phyloP scores from a whole-genome alignment of 2,113 vertebrate genomes.

The Synchiropus splendidus region DNA sequence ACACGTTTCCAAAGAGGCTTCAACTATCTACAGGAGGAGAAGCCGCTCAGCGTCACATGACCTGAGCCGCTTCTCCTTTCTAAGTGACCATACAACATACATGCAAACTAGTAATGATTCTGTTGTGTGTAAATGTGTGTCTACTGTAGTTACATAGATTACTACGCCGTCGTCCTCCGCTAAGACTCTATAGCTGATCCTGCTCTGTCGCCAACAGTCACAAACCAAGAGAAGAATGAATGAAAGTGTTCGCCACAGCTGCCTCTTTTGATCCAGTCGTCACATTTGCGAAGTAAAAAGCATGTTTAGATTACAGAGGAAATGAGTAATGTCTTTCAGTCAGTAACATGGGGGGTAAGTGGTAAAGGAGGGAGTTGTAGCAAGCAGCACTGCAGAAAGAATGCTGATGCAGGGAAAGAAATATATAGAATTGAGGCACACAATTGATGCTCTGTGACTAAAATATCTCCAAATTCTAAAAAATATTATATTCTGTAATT shows the following conservation, averaged over 20 bases:
- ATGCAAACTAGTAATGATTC: slow-evolving; percentile 68
- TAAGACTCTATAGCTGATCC: slow-evolving; percentile 25
- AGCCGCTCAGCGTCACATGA: slow-evolving; percentile 23
- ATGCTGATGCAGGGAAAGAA: slow-evolving; percentile 58
- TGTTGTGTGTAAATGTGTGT: slow-evolving; percentile 20
- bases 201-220: slow-evolving; percentile 21
- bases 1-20: slow-evolving; percentile 49
- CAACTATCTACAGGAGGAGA: slow-evolving; percentile 62
- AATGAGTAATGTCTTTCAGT: slow-evolving; percentile 61
- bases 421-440: slow-evolving; percentile 70
- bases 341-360: slow-evolving; percentile 59
- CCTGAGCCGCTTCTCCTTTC: slow-evolving; percentile 39
- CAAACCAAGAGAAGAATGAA: slow-evolving; percentile 41
- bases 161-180: slow-evolving; percentile 41
- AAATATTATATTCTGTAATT: slow-evolving; percentile 69
- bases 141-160: slow-evolving; percentile 58
- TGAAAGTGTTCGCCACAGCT: slow-evolving; percentile 46
- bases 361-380: slow-evolving; percentile 39
- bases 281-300: slow-evolving; percentile 40
- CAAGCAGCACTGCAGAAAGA: slow-evolving; percentile 61
- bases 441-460: slow-evolving; percentile 69
- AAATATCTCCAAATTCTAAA: slow-evolving; percentile 74
- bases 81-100: slow-evolving; percentile 69
- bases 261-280: slow-evolving; percentile 44
- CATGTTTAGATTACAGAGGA: slow-evolving; percentile 59